A percentile compares a stretch with the other conserved stretches of the same genome.
Conservation (phyloP, 2,113 vertebrate genomes). For the Triplophysa rosa region DNA sequence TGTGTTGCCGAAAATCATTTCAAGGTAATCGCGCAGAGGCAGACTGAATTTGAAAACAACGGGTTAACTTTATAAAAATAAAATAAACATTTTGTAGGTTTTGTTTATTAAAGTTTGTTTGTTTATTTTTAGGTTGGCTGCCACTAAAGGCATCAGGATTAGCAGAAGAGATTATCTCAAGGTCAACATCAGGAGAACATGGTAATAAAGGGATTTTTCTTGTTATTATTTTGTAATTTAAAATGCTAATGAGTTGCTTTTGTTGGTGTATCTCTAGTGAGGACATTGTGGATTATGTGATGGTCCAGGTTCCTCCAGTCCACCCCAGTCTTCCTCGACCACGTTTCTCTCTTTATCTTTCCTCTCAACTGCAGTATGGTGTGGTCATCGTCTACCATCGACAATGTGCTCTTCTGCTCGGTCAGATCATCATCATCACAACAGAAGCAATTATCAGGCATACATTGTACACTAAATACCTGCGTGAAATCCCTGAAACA, state of each 20-base stretch:
- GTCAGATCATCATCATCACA: constrained; percentile 62
- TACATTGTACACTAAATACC: not conserved
- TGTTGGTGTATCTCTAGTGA: constrained; percentile 61
- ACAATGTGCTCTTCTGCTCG: constrained; percentile 80
- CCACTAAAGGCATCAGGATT: constrained; percentile 74
- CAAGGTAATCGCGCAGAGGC: not conserved
- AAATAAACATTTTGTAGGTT: too few relatives aligned
- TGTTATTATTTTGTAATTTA: not conserved
- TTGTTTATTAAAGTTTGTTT: constrained; percentile 11
- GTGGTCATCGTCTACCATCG: constrained; percentile 78
- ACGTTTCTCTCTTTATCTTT: constrained; percentile 84
- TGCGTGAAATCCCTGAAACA: too few relatives aligned
- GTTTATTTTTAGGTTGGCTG: constrained; percentile 74
- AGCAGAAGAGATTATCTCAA: constrained; percentile 77
- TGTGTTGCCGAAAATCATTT: not conserved
- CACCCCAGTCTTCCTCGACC: constrained; percentile 68
- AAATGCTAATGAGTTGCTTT: not conserved
- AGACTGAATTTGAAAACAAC: too few relatives aligned
- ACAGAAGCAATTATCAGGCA: not conserved
- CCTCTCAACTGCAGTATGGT: constrained; percentile 82
- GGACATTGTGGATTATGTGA: constrained; percentile 78
- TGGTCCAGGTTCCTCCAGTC: constrained; percentile 69
- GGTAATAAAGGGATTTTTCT: constrained; percentile 62
- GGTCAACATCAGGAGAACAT: constrained; percentile 77
- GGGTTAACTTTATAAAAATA: too few relatives aligned